phyloP scores from a whole-genome alignment of 2,797 vertebrate genomes.

The Rhinophrynus dorsalis region DNA sequence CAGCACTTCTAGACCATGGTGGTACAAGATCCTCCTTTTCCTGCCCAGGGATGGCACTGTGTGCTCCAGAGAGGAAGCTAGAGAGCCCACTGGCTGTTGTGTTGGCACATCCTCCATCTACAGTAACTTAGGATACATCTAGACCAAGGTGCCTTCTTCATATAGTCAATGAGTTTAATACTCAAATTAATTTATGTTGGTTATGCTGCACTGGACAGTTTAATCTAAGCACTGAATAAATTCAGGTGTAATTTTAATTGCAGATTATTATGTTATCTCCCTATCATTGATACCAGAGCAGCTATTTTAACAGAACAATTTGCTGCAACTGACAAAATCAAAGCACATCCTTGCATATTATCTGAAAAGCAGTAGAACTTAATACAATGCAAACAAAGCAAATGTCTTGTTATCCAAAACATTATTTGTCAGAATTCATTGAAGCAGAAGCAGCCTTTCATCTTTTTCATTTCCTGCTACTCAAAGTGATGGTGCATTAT shows the following conservation, averaged over 20 bases:
- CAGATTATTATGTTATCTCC: neutral
- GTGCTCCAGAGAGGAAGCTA: no score
- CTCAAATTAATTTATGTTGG: neutral
- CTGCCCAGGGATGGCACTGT: no score
- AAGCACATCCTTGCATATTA: slow-evolving; percentile 29
- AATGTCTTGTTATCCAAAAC: slow-evolving; percentile 35
- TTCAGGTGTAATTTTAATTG: no score
- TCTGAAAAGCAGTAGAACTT: slow-evolving; percentile 6
- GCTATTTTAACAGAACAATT: slow-evolving; percentile 20
- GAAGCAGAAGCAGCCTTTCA: slow-evolving; percentile 42
- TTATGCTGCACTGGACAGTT: neutral
- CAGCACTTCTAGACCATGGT: no score
- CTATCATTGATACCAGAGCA: slow-evolving; percentile 5
- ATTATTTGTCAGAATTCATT: slow-evolving; percentile 47
- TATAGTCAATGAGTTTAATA: no score
- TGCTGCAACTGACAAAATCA: slow-evolving; percentile 23
- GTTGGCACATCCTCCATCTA: no score
- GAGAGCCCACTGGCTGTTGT: no score
- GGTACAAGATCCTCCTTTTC: no score
- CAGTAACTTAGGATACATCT: no score
- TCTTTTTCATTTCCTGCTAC: slow-evolving; percentile 42
- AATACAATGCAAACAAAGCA: slow-evolving; percentile 20
- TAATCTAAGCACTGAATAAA: neutral
- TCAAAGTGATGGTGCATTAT: slow-evolving; percentile 38
- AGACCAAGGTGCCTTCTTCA: no score